Percentiles rank a stretch among this genome's conserved stretches.
phyloP scores from a whole-genome alignment of 2,797 vertebrate genomes.

The Dipus sagitta region DNA sequence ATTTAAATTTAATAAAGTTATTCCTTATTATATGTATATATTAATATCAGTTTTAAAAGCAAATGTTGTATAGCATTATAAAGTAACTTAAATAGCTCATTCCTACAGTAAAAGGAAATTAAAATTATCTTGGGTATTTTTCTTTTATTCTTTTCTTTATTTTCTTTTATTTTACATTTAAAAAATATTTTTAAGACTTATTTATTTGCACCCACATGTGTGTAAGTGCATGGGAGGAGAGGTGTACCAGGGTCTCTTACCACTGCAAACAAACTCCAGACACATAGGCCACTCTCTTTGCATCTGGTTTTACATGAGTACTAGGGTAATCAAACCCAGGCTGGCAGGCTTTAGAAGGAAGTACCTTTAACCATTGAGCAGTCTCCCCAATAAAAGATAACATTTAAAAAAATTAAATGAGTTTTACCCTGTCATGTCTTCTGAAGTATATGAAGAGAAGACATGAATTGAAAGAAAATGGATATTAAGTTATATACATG shows the following conservation, averaged over 20 bases:
- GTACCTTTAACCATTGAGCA: too few species aligned
- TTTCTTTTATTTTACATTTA: too few species aligned
- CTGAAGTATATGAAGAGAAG: not conserved
- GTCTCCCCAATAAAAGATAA: too few species aligned
- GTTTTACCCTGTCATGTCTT: not conserved
- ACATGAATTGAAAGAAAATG: not conserved
- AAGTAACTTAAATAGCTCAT: not conserved
- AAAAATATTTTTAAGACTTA: not conserved
- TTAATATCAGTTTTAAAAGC: not conserved
- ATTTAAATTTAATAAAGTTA: not conserved
- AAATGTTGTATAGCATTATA: not conserved
- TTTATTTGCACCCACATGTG: too few species aligned
- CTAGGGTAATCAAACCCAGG: too few species aligned
- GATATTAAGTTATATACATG: not conserved
- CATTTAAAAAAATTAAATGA: slow-evolving; percentile 5
- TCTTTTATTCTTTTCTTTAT: too few species aligned
- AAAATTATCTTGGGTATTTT: slow-evolving; percentile 1
- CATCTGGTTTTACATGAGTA: too few species aligned
- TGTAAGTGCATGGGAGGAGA: not conserved
- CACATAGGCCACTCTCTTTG: too few species aligned
- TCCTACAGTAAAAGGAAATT: not conserved
- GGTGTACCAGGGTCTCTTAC: too few species aligned
- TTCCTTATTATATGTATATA: not conserved
- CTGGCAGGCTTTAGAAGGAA: too few species aligned
- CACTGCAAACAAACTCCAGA: too few species aligned